These are phyloP conservation scores for Spialia ferax DNA, from an alignment of 2,888 invertebrate species.

Conservation along the genomic window DNA sequence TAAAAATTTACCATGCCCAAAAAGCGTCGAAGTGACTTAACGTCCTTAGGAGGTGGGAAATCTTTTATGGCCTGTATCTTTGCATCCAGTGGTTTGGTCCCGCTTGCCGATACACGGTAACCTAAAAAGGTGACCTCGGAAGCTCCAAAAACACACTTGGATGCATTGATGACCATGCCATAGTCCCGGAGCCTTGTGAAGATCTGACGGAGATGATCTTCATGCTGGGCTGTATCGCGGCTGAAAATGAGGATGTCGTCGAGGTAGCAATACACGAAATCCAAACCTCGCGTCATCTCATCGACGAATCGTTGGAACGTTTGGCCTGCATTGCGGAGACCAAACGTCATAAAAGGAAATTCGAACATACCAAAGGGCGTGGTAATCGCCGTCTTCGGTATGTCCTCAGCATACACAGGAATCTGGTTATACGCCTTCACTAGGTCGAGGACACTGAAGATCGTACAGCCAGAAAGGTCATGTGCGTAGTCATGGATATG, in stretches of 20 bases:
- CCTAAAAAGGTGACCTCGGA: slow-evolving; percentile 3
- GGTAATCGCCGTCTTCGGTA: slow-evolving; percentile 2
- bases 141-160: slow-evolving; percentile 8
- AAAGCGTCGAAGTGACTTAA: slow-evolving; percentile 4
- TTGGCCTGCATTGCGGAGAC: slow-evolving; percentile 6
- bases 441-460: slow-evolving; percentile 1
- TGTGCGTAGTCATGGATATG: slow-evolving; percentile 8
- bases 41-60: neutral
- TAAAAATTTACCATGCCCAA: slow-evolving; percentile 1
- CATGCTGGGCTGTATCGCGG: neutral
- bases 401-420: neutral
- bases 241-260: neutral
- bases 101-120: neutral
- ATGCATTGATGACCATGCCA: neutral
- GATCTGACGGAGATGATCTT: neutral
- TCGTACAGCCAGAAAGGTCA: slow-evolving; percentile 5
- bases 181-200: neutral
- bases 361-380: slow-evolving; percentile 5
- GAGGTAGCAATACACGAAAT: neutral
- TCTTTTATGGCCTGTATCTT: neutral
- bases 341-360: slow-evolving; percentile 4
- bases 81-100: slow-evolving; percentile 1
- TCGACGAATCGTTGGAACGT: neutral
- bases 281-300: slow-evolving; percentile 1
- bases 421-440: slow-evolving; percentile 9